Conservation (phyloP, 2,113 vertebrate species). For the Penelope pileata region DNA sequence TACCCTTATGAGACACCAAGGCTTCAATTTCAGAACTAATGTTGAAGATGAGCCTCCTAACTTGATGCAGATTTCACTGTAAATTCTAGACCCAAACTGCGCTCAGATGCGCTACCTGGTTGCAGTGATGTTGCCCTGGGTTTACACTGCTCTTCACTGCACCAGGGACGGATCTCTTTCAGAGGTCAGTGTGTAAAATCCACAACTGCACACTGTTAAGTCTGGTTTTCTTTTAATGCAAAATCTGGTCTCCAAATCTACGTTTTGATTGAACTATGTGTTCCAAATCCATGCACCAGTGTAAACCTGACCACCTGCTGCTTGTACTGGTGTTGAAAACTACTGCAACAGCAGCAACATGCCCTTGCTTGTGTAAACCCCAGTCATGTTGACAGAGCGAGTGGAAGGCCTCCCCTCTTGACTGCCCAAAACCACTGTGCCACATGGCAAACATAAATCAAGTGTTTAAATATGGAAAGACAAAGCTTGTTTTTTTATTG, state of each 20-base stretch:
- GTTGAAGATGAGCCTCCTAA: not conserved
- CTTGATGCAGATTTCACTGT: not conserved
- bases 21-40: not conserved
- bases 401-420: not conserved
- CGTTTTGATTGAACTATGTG: not conserved
- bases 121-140: not conserved
- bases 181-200: not conserved
- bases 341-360: not conserved
- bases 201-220: not conserved
- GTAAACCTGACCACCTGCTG: not conserved
- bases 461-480: constrained; percentile 17
- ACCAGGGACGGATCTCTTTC: not conserved
- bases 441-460: constrained; percentile 10
- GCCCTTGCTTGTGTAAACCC: not conserved
- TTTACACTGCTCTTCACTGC: not conserved
- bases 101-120: not conserved
- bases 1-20: not conserved
- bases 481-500: constrained; percentile 16
- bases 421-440: constrained; percentile 3
- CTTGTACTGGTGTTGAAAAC: not conserved
- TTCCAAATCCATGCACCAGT: not conserved
- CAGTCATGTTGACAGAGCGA: constrained; percentile 5
- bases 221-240: not conserved
- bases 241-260: not conserved
- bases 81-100: not conserved